Base-by-base conservation (phyloP, 1,140 invertebrate genomes). In the Heliconius nattereri region DNA sequence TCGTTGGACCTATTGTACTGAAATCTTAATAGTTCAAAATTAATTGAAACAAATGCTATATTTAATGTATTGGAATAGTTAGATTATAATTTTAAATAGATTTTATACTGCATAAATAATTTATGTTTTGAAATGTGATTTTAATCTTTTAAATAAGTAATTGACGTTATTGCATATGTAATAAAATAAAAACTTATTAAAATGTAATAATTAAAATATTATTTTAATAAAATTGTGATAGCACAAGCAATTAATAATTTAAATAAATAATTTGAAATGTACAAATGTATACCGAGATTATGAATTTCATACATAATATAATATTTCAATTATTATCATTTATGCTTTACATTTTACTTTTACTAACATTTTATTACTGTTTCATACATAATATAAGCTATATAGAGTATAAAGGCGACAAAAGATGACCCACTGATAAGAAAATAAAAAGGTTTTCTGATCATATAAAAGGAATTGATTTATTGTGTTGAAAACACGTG, bases 401-500 rank as follows among this genome's bases (percentile, higher is more conserved):
- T 57, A 57, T 20, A 57, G 16, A 23, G 20, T 23, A 23, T 57
- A 19, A 57, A 57, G 3, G 54, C 9, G 54, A 54, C 16, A 54
- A 54, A 16, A 16, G 52, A 54, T 19, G 13, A n/a, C n/a, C 8
- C 23, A n/a, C 54, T n/a, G n/a, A 57, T 73, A 73, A 49, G 40
- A 13, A 40, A 60, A n/a, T 71, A n/a, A 26, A 23, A 26, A 76
- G 3, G 8, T 26, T 16, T 76, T 66, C 19, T 52, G 16, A 52
- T 52, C 49, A 70, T 13, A 76, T 45, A 45, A 20, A 72, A 16
- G 40, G 66, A 66, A 37, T 54, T 85, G 85, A 87, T 86, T 84
- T 86, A 87, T 85, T 84, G 75, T 82, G 85, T 81, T 76, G 79
- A 74, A 77, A 83, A 85, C 84, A 85, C 84, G 84, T 85, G 84